Evolutionary conservation across 2,113 vertebrate species (phyloP).

Genomic region (Guaruba guarouba): DNA sequence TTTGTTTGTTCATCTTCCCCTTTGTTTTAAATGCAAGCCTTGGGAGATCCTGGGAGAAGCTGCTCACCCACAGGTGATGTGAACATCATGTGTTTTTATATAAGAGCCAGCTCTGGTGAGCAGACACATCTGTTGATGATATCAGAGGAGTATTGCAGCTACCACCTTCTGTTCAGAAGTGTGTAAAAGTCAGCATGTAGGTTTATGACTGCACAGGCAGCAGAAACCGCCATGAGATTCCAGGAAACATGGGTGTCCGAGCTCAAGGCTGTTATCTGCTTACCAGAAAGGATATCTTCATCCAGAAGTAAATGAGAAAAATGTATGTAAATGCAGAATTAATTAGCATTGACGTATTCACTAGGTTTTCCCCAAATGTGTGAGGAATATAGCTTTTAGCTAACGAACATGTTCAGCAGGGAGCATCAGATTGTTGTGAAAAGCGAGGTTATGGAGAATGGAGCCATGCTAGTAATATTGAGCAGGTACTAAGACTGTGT

Average conservation of each 20-base stretch:
- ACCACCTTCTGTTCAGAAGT: not conserved
- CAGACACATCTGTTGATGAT: not conserved
- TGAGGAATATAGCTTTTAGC: not conserved
- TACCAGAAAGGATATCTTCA: not conserved
- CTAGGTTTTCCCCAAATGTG: not conserved
- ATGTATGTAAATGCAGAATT: not conserved
- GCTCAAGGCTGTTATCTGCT: not conserved
- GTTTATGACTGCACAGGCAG: not conserved
- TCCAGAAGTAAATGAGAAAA: not conserved
- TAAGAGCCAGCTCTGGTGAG: not conserved
- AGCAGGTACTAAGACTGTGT: not conserved
- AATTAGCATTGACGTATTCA: not conserved
- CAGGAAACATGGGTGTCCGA: not conserved
- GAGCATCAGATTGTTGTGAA: not conserved
- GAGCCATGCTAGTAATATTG: not conserved
- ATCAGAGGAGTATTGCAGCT: accelerated
- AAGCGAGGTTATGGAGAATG: not conserved
- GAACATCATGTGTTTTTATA: not conserved
- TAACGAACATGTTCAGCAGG: not conserved
- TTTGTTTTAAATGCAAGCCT: not conserved
- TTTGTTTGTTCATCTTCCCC: not conserved
- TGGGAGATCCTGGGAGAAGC: not conserved
- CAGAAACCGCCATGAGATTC: not conserved
- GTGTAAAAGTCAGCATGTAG: not conserved
- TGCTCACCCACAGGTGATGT: not conserved